A percentile compares a stretch with the other conserved stretches of the same genome.
Conservation (phyloP, 2,888 invertebrate species). For the Apotomis betuletana region DNA sequence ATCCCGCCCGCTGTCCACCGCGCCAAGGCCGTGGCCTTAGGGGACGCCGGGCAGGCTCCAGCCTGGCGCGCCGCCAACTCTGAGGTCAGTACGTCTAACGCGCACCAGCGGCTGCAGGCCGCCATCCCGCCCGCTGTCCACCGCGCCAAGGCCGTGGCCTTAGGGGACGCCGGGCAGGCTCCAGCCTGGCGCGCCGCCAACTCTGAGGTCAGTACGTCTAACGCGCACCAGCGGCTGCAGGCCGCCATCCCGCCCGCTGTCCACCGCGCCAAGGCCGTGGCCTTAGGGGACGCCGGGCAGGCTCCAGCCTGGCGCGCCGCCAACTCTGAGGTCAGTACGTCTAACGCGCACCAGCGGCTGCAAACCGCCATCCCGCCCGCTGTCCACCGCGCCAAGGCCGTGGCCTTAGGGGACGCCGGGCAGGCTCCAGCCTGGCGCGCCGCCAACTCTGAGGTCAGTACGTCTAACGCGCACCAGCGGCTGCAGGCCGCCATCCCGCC, state of each 20-base stretch:
- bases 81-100: constrained; percentile 82
- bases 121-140: constrained; percentile 98
- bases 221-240: constrained; percentile 92
- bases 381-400: constrained; percentile 97
- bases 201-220: constrained; percentile 73
- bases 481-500: constrained; percentile 95
- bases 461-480: constrained; percentile 88
- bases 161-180: constrained; percentile 88
- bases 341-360: constrained; percentile 91
- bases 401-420: constrained; percentile 92
- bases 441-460: constrained; percentile 76
- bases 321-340: constrained; percentile 61
- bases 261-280: constrained; percentile 96
- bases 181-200: constrained; percentile 89
- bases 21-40: constrained; percentile 96
- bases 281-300: constrained; percentile 89
- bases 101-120: constrained; percentile 92
- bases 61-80: constrained; percentile 88
- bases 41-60: constrained; percentile 87
- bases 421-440: constrained; percentile 89
- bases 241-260: constrained; percentile 97
- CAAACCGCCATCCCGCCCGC: constrained; percentile 96
- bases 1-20: constrained; percentile 98
- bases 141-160: constrained; percentile 96
- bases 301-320: constrained; percentile 90